Evolutionary conservation across 2,888 invertebrate genomes (phyloP), one percentile per base, ranked within the genome.

Genomic region (Diarsia mendica): DNA sequence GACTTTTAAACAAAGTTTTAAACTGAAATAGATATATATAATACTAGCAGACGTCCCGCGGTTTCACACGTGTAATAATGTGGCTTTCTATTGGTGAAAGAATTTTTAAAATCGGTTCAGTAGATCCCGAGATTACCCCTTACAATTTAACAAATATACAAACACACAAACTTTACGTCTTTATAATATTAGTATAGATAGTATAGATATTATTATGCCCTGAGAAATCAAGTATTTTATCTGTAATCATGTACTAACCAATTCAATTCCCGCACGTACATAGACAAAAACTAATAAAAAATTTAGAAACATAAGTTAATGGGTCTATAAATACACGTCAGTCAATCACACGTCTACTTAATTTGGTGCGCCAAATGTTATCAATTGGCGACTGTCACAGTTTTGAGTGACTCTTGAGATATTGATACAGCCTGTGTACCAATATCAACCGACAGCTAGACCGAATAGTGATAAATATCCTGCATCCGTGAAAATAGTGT

Each of bases 291-390:
- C 23, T 39, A 23, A 55, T 51, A 49, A 58, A 75, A 71, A 73
- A 63, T 69, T 71, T 49, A 46, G 28, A 58, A 65, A 70, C 33
- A 51, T 60, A 78, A 72, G 28, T 67, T 60, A 84, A 73, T 80
- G 39, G 63, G 18, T 60, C 74, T 68, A 71, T 75, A 80, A 78
- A 79, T 76, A 81, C 64, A 72, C 46, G 67, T 74, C 81, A 77
- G 65, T 87, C 87, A 86, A 79, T 87, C 85, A 87, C 71, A 71
- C 61, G 85, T 86, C 84, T 80, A 81, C 77, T 82, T 87, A 82
- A 78, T 81, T 81, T 85, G 75, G 85, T 72, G 48, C 51, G 67
- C 64, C 65, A 80, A 81, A 80, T 78, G 68, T 80, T 86, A 87
- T 78, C 83, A 80, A 82, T 79, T 77, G 73, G 71, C 11, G 46